phyloP scores from a whole-genome alignment of 2,797 vertebrate species.

The Myripristis jacobus region DNA sequence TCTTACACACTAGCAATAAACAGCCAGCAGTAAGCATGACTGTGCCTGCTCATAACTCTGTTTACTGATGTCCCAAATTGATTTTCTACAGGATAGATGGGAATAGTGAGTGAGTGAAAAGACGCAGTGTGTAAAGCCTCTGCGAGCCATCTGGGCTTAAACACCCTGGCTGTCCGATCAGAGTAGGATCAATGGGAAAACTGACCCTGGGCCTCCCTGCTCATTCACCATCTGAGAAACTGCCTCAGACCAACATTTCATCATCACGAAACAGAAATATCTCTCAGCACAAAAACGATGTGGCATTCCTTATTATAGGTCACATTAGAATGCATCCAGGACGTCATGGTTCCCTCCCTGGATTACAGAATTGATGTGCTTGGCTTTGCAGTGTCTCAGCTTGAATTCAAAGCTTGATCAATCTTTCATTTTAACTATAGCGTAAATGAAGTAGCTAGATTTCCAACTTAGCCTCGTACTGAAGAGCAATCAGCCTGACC shows the following conservation, averaged over 20 bases:
- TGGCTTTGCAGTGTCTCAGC: constrained; percentile 3
- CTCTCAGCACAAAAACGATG: constrained; percentile 16
- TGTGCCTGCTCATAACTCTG: constrained; percentile 63
- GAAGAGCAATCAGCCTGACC: constrained; percentile 41
- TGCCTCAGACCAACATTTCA: constrained; percentile 1
- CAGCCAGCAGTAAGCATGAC: constrained; percentile 56
- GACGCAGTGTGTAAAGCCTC: constrained; percentile 42
- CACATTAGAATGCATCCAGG: not conserved
- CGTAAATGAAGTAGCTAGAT: constrained; percentile 17
- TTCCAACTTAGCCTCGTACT: constrained; percentile 3
- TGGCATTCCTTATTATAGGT: not conserved
- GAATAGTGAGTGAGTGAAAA: constrained; percentile 24
- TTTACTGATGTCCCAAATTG: constrained; percentile 63
- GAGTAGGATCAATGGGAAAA: constrained; percentile 36
- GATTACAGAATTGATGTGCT: constrained; percentile 40
- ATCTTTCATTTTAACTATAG: constrained; percentile 31
- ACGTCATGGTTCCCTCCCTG: not conserved
- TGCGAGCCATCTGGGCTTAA: constrained; percentile 30
- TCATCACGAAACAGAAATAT: constrained; percentile 30
- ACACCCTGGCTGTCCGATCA: constrained; percentile 32
- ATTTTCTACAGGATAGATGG: constrained; percentile 62
- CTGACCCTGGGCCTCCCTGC: constrained; percentile 28
- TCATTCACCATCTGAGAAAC: constrained; percentile 35
- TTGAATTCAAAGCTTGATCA: not conserved
- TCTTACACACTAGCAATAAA: constrained; percentile 57